A percentile compares a stretch with the other conserved stretches of the same genome.
phyloP scores from a whole-genome alignment of 2,113 vertebrate species.

The Nanorana parkeri region DNA sequence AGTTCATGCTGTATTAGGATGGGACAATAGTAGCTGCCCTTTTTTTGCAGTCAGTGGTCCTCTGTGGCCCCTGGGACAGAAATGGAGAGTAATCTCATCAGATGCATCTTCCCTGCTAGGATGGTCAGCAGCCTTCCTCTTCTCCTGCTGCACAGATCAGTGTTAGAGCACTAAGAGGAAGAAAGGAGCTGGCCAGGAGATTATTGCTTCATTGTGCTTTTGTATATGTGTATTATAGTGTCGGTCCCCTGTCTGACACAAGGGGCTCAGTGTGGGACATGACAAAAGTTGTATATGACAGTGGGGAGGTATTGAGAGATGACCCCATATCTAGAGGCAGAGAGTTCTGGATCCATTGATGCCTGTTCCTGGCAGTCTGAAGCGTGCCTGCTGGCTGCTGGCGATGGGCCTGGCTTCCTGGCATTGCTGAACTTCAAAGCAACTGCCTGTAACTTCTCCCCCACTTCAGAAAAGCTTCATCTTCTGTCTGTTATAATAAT shows the following conservation, averaged over 20 bases:
- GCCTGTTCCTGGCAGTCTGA: constrained; percentile 72
- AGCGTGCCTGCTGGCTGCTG: constrained; percentile 84
- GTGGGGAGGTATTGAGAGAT: constrained; percentile 87
- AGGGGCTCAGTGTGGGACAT: constrained; percentile 80
- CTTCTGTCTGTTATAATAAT: constrained; percentile 69
- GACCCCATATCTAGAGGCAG: constrained; percentile 83
- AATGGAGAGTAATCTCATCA: not conserved
- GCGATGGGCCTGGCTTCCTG: constrained; percentile 74
- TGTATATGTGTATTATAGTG: constrained; percentile 81
- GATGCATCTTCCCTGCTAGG: constrained; percentile 23
- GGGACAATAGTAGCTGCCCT: too few relatives aligned
- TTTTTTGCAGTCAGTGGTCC: too few relatives aligned
- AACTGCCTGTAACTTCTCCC: constrained; percentile 75
- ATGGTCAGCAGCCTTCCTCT: constrained; percentile 67
- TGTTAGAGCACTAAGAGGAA: constrained; percentile 86
- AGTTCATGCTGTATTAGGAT: too few relatives aligned
- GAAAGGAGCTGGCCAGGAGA: constrained; percentile 88
- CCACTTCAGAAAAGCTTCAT: constrained; percentile 73
- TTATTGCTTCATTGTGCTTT: constrained; percentile 95
- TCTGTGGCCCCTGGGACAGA: not conserved
- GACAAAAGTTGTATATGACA: constrained; percentile 85
- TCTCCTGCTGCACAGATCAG: constrained; percentile 86
- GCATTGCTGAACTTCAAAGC: constrained; percentile 72
- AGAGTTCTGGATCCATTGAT: constrained; percentile 83
- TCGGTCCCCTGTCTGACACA: constrained; percentile 75